Conservation (phyloP, 2,113 vertebrate species). For the Gasterosteus nipponicus region DNA sequence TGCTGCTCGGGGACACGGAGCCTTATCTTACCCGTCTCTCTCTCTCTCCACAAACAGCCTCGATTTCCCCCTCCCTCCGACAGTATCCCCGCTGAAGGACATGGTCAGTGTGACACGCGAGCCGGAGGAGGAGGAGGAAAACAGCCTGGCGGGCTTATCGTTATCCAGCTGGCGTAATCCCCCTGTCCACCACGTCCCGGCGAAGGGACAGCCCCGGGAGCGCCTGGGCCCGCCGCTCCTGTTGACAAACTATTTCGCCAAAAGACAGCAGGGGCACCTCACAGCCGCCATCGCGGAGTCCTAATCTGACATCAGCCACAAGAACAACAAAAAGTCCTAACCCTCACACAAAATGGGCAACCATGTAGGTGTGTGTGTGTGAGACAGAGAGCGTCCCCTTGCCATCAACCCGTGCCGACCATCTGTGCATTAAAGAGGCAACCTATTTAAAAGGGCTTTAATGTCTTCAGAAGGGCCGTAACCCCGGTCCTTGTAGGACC, state of each 20-base stretch:
- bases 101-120: slow-evolving; percentile 59
- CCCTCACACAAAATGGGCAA: slow-evolving; percentile 23
- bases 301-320: slow-evolving; percentile 38
- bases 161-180: slow-evolving; percentile 72
- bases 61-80: slow-evolving; percentile 33
- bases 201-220: slow-evolving; percentile 49
- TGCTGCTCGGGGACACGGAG: slow-evolving; percentile 11
- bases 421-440: slow-evolving; percentile 75
- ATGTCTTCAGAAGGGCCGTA: slow-evolving; percentile 69
- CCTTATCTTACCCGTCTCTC: slow-evolving; percentile 16
- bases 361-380: slow-evolving; percentile 1
- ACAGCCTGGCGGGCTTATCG: slow-evolving; percentile 67
- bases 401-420: slow-evolving; percentile 68
- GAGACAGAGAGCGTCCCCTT: slow-evolving; percentile 44
- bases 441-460: slow-evolving; percentile 67
- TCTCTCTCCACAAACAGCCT: slow-evolving; percentile 3
- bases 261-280: slow-evolving; percentile 55
- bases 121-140: slow-evolving; percentile 32
- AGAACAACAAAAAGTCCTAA: slow-evolving; percentile 6
- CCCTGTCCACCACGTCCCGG: slow-evolving; percentile 52
- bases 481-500: slow-evolving; percentile 67
- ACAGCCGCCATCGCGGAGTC: slow-evolving; percentile 34
- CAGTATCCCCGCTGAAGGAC: slow-evolving; percentile 56
- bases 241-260: slow-evolving; percentile 54
- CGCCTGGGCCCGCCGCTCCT: slow-evolving; percentile 24